These are phyloP conservation scores for Bombus pyrosoma DNA, from an alignment of 1,140 invertebrate species.

Conservation along the genomic window DNA sequence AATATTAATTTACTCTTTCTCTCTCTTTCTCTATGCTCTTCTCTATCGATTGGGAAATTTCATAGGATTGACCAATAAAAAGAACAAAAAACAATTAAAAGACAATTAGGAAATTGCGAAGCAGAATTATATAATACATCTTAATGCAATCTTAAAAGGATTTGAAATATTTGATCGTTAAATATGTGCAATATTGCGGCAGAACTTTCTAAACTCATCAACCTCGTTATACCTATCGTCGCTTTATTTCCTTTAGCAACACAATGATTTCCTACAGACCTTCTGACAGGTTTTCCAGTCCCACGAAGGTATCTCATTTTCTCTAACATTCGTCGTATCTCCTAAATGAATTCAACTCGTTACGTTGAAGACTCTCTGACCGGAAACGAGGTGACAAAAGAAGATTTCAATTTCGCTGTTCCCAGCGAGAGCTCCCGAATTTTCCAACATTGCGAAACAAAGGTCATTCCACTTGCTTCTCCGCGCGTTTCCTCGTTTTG, in stretches of 20 bases:
- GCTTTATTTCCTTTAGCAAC: conserved; percentile 33
- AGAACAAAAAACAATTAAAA: too few species aligned
- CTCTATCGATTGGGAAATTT: too few species aligned
- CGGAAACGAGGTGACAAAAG: conserved; percentile 31
- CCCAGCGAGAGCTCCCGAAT: conserved; percentile 3
- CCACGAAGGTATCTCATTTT: conserved; percentile 46
- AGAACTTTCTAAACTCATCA: background rate
- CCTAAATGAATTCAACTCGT: conserved; percentile 46
- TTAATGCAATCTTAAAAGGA: too few species aligned
- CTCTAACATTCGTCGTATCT: conserved; percentile 5
- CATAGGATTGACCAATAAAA: too few species aligned
- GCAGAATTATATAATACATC: too few species aligned
- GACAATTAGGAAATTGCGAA: too few species aligned
- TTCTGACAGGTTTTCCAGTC: conserved; percentile 11
- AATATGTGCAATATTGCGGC: too few species aligned
- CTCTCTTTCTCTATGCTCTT: too few species aligned
- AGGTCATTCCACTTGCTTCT: background rate
- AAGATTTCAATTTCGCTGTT: background rate
- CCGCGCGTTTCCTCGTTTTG: background rate
- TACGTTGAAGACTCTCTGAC: conserved; percentile 29
- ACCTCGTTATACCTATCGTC: background rate
- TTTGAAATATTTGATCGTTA: too few species aligned
- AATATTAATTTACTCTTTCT: too few species aligned
- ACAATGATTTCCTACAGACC: background rate
- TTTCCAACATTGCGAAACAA: background rate